Evolutionary conservation across 1,140 invertebrate genomes (phyloP), one percentile per base, ranked within the genome.

Genomic region (Heliconius eleuchia): DNA sequence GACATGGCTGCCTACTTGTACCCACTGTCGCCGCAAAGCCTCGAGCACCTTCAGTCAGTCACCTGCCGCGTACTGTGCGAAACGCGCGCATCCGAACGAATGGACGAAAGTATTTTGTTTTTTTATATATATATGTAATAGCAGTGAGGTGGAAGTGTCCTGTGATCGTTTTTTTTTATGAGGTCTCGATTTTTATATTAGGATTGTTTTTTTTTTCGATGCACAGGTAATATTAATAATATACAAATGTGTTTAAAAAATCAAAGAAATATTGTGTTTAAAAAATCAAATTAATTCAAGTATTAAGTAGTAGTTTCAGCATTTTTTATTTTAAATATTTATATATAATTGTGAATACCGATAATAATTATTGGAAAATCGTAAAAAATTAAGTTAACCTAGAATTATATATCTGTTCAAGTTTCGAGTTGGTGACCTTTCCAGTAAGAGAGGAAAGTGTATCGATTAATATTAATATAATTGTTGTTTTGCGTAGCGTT

Each of bases 1-100:
- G 89, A 89, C 89, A 89, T 89, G 73, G 85, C 87, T 87, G 84
- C 88, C 89, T 88, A 89, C 87, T 89, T 82, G 50, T 50, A 71
- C 42, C 70, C 71, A 57, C 77, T 77, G 76, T 52, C 50, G 50
- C 50, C 39, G 78, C 55, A 71, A 79, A 78, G 75, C 73, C 80
- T 76, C 76, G 23, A 50, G 71, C 74, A 37, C 74, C 55, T 60
- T 70, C 86, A 87, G 87, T 90, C 87, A 86, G 87, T 90, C 87
- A 86, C 85, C 85, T 88, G 88, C 82, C 82, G 87, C 80, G 72
- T 79, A 77, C 77, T 79, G 83, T 72, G 77, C 78, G 82, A 73
- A 78, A 18, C 84, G 84, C 86, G 83, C 86, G 85, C 71, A 46
- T 74, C 30, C 18, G 16, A 73, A 79, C 46, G 30, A 71, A 52